These are phyloP conservation scores for Pempheris klunzingeri DNA, from an alignment of 2,797 vertebrate species.

Conservation along the genomic window DNA sequence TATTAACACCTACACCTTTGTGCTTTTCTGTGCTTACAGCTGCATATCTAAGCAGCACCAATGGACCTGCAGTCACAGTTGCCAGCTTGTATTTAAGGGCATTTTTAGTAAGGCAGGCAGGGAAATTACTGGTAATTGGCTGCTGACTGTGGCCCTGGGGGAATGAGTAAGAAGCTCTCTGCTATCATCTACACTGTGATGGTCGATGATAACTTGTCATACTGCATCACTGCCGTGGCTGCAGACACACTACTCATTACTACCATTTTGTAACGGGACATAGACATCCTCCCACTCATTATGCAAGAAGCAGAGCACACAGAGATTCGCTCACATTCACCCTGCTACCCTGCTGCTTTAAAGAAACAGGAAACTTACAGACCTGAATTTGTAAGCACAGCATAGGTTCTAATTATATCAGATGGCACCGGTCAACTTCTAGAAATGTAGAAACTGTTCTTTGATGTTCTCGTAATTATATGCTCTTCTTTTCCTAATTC, in stretches of 20 bases:
- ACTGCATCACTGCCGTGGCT: constrained; percentile 9
- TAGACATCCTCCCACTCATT: constrained; percentile 5
- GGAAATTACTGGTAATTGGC: constrained; percentile 57
- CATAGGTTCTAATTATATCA: neutral
- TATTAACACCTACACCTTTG: neutral
- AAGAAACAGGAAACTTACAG: neutral
- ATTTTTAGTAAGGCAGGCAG: constrained; percentile 14
- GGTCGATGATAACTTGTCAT: constrained; percentile 59
- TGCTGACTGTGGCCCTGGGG: constrained; percentile 30
- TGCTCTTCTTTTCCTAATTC: neutral
- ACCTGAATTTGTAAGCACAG: neutral
- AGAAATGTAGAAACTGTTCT: neutral
- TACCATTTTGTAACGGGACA: constrained; percentile 10
- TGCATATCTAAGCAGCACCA: constrained; percentile 16
- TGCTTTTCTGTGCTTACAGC: neutral
- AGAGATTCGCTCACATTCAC: neutral
- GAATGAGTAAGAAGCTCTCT: constrained; percentile 44
- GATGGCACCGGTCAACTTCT: neutral
- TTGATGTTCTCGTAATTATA: neutral
- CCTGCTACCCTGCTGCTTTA: neutral
- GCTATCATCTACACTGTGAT: constrained; percentile 51
- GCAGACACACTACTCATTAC: constrained; percentile 42
- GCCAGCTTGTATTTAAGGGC: constrained; percentile 36
- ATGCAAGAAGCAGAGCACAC: constrained; percentile 12
- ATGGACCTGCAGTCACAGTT: constrained; percentile 23